phyloP scores from a whole-genome alignment of 2,113 vertebrate species.

The Bubo blakistoni region DNA sequence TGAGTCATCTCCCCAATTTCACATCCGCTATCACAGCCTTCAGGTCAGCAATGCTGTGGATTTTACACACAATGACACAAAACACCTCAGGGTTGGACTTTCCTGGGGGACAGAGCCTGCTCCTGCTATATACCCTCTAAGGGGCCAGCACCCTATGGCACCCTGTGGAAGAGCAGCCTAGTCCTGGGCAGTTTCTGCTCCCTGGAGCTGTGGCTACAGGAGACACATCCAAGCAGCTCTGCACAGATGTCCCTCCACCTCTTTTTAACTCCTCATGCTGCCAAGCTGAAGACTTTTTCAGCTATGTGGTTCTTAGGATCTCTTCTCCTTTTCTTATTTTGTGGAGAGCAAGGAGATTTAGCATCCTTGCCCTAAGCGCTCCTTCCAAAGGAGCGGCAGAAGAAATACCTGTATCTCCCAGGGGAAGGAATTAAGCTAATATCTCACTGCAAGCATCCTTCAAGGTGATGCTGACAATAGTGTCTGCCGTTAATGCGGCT shows the following conservation, averaged over 20 bases:
- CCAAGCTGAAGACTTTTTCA: not conserved
- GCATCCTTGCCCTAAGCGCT: not conserved
- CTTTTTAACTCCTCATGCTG: not conserved
- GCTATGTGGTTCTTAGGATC: not conserved
- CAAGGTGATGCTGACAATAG: slow-evolving; percentile 28
- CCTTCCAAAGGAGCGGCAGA: not conserved
- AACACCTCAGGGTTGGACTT: accelerated
- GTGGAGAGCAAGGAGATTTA: not conserved
- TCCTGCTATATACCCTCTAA: not conserved
- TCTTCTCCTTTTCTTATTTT: not conserved
- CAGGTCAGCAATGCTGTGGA: not conserved
- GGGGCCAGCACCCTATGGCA: not conserved
- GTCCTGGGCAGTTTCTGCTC: not conserved
- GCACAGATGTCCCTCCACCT: not conserved
- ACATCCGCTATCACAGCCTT: not conserved
- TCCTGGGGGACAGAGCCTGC: not conserved
- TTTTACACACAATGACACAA: accelerated
- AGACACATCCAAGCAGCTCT: not conserved
- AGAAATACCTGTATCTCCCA: slow-evolving; percentile 14
- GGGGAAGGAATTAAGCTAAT: not conserved
- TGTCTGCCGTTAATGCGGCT: not conserved
- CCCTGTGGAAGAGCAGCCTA: not conserved
- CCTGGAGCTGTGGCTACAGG: not conserved
- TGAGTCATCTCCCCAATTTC: not conserved
- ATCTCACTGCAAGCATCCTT: not conserved